Percentiles rank a stretch among this genome's conserved stretches.
phyloP scores from a whole-genome alignment of 2,113 vertebrate species.

The Cathartes aura region DNA sequence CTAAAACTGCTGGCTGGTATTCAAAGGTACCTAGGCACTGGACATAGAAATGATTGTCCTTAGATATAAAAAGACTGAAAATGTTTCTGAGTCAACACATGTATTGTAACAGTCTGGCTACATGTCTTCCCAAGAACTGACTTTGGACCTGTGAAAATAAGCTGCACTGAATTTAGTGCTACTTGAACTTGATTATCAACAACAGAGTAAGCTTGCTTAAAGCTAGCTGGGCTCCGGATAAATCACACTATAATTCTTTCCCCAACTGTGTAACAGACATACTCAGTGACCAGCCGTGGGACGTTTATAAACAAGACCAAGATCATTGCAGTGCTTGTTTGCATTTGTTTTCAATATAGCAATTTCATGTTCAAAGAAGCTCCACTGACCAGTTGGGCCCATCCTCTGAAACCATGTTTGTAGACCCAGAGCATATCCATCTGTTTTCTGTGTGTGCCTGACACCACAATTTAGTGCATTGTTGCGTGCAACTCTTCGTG shows the following conservation, averaged over 20 bases:
- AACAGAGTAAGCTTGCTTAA: not conserved
- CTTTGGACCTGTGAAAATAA: not conserved
- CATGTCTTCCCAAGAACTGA: not conserved
- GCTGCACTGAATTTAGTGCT: not conserved
- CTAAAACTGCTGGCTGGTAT: not conserved
- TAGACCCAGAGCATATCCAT: not conserved
- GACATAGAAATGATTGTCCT: not conserved
- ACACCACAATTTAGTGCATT: not conserved
- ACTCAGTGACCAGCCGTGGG: not conserved
- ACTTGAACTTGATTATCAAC: not conserved
- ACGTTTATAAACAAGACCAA: not conserved
- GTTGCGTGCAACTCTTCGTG: fast-evolving
- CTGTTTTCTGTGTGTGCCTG: not conserved
- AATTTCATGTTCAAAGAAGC: not conserved
- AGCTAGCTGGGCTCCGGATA: not conserved
- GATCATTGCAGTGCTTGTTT: not conserved
- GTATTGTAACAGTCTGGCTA: not conserved
- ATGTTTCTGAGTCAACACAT: not conserved
- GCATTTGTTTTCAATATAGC: not conserved
- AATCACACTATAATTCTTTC: not conserved
- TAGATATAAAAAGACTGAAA: not conserved
- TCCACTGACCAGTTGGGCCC: not conserved
- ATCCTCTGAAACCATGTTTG: not conserved
- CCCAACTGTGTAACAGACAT: not conserved
- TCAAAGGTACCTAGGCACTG: not conserved